phyloP scores from a whole-genome alignment of 2,113 vertebrate genomes.

The Nibea coibor region DNA sequence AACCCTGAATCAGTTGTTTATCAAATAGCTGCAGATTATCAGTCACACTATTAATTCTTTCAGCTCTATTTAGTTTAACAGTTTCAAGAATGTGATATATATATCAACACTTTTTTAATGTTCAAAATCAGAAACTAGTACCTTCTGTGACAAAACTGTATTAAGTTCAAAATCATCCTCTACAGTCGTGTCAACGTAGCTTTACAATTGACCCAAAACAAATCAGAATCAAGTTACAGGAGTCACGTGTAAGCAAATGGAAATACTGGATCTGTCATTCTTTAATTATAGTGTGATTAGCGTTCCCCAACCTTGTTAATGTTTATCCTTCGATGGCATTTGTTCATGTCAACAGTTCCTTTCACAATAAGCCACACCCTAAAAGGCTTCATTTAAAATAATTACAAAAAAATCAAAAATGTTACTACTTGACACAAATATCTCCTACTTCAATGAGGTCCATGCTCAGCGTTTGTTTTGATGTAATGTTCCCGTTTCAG shows the following conservation, averaged over 20 bases:
- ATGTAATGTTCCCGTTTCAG: not conserved
- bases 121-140: not conserved
- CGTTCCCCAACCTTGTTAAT: no score
- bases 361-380: no score
- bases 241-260: no score
- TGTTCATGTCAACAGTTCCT: no score
- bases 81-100: not conserved
- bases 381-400: no score
- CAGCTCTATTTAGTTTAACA: not conserved
- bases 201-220: not conserved
- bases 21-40: not conserved
- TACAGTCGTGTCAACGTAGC: not conserved
- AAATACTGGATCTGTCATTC: no score
- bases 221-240: not conserved
- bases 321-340: no score
- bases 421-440: no score
- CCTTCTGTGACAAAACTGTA: not conserved
- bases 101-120: not conserved
- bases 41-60: not conserved
- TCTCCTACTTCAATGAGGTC: no score
- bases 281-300: no score
- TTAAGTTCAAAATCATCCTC: not conserved
- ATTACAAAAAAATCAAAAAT: no score
- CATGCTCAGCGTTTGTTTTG: not conserved
- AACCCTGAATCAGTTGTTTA: not conserved